Base-by-base conservation (phyloP, 2,797 vertebrate genomes). In the Buceros bicornis region DNA sequence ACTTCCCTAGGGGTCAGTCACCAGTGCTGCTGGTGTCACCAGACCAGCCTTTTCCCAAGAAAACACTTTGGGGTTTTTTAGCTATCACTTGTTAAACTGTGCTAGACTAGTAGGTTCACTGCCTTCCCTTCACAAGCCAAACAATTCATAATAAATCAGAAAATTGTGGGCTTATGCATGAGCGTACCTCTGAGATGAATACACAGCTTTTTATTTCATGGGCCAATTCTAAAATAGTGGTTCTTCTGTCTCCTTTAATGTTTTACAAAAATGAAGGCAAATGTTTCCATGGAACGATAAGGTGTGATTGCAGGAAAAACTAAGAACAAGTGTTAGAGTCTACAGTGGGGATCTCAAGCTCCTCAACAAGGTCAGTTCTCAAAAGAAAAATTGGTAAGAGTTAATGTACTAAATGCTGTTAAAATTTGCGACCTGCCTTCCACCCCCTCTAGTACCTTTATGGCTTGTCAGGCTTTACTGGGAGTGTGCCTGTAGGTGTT, bases 1-100 rank as follows among this genome's bases (percentile, higher is more conserved):
- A 87, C 69, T 97, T 96, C 95, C 96, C 94, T 84, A 48, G 86
- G 87, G 96, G 94, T 95, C 94, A 81, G 66, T 69, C 72, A 91
- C 74, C 86, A 81, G 51, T 82, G 89, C 90, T 95, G 86, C 60
- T 78, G 73, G 65, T 96, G 94, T 92, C 96, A 93, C 89, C 82
- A 95, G 89, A 89, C 69, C 94, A 82, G 40, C 47, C 61, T 91
- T 90, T 96, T 95, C 93, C 93, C 92, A 88, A 80, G 95, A 95
- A 91, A 96, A 90, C 37, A 19, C 18, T 18, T 16, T 11, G 48
- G 21, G 43, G 51, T 64, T 79, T 71, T 51, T 89, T 91, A 92
- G 42, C 60, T 92, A 65, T 84, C 80, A 67, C 82, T 58, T 81
- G 37, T 93, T 90, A 50, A 91, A 66, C 29, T 81, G 19, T 71